Base-by-base conservation (phyloP, 1,140 invertebrate species). In the Charaxes varanes region DNA sequence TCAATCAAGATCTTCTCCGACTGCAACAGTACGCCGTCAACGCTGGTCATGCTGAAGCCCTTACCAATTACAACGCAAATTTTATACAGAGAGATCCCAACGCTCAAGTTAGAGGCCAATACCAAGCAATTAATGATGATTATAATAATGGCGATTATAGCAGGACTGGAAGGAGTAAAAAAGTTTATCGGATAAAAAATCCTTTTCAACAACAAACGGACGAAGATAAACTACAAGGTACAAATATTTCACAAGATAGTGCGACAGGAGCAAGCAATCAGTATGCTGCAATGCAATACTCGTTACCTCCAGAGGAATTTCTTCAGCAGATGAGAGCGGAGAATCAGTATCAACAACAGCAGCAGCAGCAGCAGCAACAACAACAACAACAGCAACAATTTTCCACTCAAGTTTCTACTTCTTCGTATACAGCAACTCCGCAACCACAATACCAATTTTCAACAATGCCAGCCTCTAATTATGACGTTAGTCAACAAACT, bases 301-400 rank as follows among this genome's bases (percentile, higher is more conserved):
- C 78, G 8, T 52, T 85, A 23, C 82, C 84, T 26, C 84, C 82
- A 22, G 81, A 84, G 48, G 74, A 80, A 8, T 86, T 84, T 41
- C 53, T 86, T 11, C 73, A 82, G 40, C 65, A 83, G 41, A 60
- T 82, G 49, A 74, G 70, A 47, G 62, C 60, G 26, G 71, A 79
- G 27, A 74, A 63, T 43, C 68, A 73, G 27, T 78, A 65, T 24
- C 61, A 72, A 15, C 65, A 72, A 45, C 68, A 65, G 28, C 60
- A 59, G 11, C 62, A 58, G 18, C 55, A 61, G 48, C 55, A 67
- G 40, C 57, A 62, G 47, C 56, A 68, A 23, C 33, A 32, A 27
- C 35, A 46, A 15, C 46, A 65, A 30, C 53, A 61, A 28, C 55
- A 61, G 47, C 56, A 64, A 50, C 58, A 70, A 35, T 28, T 63